Evolutionary conservation across 2,113 vertebrate genomes (phyloP).

Genomic region (Jaculus jaculus): DNA sequence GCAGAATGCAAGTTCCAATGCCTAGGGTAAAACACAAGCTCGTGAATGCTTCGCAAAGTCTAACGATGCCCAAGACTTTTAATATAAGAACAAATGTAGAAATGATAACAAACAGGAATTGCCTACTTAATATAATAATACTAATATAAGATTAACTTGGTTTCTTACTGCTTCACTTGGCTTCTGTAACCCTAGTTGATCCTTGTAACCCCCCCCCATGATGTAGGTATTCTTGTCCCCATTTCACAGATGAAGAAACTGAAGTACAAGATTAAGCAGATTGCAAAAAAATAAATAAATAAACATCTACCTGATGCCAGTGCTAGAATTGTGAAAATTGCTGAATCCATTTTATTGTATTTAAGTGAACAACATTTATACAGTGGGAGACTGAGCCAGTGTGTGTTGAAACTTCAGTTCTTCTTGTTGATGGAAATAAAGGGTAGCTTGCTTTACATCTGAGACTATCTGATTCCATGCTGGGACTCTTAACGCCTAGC

Average conservation of each 20-base stretch:
- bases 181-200: slow-evolving; percentile 4
- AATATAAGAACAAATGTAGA: neutral
- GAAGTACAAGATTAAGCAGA: neutral
- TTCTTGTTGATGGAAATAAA: slow-evolving; percentile 4
- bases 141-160: neutral
- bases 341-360: slow-evolving; percentile 3
- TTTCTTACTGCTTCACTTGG: neutral
- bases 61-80: neutral
- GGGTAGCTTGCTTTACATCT: slow-evolving; percentile 22
- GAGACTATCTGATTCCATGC: neutral
- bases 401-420: neutral
- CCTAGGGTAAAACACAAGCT: neutral
- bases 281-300: too few species aligned
- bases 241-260: slow-evolving; percentile 39
- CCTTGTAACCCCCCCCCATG: neutral
- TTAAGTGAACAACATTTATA: slow-evolving; percentile 2
- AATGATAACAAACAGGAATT: neutral
- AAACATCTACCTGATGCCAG: neutral
- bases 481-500: neutral
- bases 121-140: neutral
- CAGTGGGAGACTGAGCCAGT: neutral
- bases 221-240: neutral
- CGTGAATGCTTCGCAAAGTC: neutral
- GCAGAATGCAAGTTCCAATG: neutral
- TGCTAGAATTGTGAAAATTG: neutral